These are phyloP conservation scores for Strix uralensis DNA, from an alignment of 2,113 vertebrate species.

Conservation along the genomic window DNA sequence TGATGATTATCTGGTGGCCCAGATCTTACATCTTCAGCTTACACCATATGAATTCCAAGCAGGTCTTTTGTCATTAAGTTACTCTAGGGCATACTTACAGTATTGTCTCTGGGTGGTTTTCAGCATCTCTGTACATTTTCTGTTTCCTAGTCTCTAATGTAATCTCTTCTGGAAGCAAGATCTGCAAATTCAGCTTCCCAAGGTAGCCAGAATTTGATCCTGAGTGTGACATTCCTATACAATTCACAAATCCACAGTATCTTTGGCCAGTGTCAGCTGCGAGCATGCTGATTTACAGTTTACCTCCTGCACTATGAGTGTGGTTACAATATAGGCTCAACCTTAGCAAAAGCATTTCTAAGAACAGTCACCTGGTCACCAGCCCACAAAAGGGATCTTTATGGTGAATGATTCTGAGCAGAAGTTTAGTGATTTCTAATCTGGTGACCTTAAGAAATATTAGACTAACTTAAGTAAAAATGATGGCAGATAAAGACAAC, in stretches of 20 bases:
- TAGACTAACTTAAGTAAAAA: background rate
- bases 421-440: background rate
- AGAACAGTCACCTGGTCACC: background rate
- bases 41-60: conserved; percentile 22
- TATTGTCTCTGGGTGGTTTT: background rate
- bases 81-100: background rate
- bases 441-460: background rate
- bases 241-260: background rate
- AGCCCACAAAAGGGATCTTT: background rate
- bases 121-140: background rate
- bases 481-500: background rate
- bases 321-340: background rate
- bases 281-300: background rate
- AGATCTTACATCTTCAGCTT: conserved; percentile 32
- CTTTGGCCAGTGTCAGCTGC: background rate
- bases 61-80: conserved; percentile 8
- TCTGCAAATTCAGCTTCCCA: background rate
- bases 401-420: background rate
- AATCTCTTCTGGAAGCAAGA: background rate
- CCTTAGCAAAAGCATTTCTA: background rate
- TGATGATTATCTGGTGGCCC: conserved; percentile 60
- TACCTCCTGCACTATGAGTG: background rate
- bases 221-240: background rate
- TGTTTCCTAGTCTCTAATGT: background rate
- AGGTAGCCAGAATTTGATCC: background rate